Evolutionary conservation across 2,888 invertebrate genomes (phyloP).

Genomic region (Thecocarcelia acutangulata): DNA sequence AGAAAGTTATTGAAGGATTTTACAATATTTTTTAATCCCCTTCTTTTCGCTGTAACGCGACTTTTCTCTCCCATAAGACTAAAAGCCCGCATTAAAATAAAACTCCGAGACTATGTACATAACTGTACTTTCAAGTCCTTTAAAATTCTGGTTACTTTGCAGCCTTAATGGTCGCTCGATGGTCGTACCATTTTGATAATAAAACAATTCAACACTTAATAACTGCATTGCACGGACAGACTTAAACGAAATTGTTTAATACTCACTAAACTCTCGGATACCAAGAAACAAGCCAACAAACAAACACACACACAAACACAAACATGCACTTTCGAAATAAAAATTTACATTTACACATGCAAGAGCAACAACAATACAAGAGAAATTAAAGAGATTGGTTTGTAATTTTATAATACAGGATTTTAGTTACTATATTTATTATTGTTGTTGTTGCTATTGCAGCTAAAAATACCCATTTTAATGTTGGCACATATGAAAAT

Average conservation of each 20-base stretch:
- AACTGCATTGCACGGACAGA: constrained; percentile 61
- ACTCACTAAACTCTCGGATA: constrained; percentile 16
- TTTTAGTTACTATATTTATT: not conserved
- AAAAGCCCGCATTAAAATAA: too few relatives aligned
- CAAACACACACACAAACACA: not conserved
- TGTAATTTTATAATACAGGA: not conserved
- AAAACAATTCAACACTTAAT: constrained; percentile 69
- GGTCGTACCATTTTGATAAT: constrained; percentile 57
- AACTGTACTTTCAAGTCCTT: constrained; percentile 30
- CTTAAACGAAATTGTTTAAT: constrained; percentile 47
- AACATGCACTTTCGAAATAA: constrained; percentile 6
- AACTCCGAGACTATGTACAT: too few relatives aligned
- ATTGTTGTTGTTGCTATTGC: constrained; percentile 33
- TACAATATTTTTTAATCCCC: too few relatives aligned
- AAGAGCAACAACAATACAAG: constrained; percentile 16
- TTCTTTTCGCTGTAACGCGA: too few relatives aligned
- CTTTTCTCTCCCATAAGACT: too few relatives aligned
- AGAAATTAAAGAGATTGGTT: constrained; percentile 22
- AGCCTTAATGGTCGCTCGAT: constrained; percentile 20
- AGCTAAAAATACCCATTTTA: constrained; percentile 49
- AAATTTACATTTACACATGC: constrained; percentile 30
- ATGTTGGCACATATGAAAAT: constrained; percentile 56
- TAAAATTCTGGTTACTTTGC: constrained; percentile 4
- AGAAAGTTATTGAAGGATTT: too few relatives aligned
- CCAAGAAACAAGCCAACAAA: not conserved